phyloP scores from a whole-genome alignment of 1,140 invertebrate species.

The Luehdorfia chinensis region DNA sequence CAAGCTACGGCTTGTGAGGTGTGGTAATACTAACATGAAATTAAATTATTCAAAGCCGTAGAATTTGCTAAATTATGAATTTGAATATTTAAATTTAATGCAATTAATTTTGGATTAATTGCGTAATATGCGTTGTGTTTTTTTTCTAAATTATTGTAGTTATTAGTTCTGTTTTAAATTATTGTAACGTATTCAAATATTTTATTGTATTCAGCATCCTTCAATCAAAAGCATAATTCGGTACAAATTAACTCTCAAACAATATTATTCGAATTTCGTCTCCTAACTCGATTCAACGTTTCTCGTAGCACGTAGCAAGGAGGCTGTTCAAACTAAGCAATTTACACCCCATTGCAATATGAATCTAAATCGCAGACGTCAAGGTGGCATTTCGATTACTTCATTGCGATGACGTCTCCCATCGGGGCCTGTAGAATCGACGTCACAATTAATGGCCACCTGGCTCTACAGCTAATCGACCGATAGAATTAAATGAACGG shows the following conservation, averaged over 20 bases:
- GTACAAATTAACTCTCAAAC: neutral
- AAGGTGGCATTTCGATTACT: neutral
- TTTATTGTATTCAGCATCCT: too few species aligned
- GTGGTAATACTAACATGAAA: too few species aligned
- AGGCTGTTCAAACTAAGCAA: constrained; percentile 4
- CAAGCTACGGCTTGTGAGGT: too few species aligned
- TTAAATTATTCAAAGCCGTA: too few species aligned
- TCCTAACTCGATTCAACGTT: constrained; percentile 12
- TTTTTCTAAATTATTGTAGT: too few species aligned
- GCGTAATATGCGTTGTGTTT: too few species aligned
- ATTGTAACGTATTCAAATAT: too few species aligned
- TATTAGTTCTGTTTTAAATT: too few species aligned
- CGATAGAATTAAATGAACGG: constrained; percentile 73
- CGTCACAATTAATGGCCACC: constrained; percentile 66
- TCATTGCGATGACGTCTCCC: constrained; percentile 11
- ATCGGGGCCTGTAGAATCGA: constrained; percentile 42
- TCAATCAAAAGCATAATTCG: too few species aligned
- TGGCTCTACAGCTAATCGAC: constrained; percentile 66
- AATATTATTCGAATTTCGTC: constrained; percentile 14
- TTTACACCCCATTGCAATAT: neutral
- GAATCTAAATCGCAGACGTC: neutral
- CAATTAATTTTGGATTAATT: too few species aligned
- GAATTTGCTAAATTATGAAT: too few species aligned
- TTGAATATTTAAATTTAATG: too few species aligned
- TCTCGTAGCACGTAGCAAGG: constrained; percentile 15